Base-by-base conservation (phyloP, 2,888 invertebrate species). In the Caenorhabditis sp. region DNA sequence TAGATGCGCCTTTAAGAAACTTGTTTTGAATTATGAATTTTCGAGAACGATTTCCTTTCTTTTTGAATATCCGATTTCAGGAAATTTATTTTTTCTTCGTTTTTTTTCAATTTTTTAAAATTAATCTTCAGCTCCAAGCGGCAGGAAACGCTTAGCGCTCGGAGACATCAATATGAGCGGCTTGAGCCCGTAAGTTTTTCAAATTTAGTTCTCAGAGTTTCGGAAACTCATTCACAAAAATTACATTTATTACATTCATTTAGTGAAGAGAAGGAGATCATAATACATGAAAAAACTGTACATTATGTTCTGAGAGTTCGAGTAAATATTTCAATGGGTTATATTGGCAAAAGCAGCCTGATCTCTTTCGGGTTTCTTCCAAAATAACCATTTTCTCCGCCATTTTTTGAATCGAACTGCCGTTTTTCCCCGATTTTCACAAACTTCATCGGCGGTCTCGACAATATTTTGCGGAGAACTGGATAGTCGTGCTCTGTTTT, bases 391-490 rank as follows among this genome's bases (percentile, higher is more conserved):
- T 28, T 67, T 74, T 61, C 44, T 60, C 28, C 60, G 9, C 67
- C 67, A 76, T 40, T 47, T 76, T 20, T 20, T 58, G 40, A 74
- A 32, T 61, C 53, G 40, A 24, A 51, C 15, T 26, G 56, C 5
- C 72, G 56, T 44, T 67, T 76, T 67, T 2, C 22, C 37, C 76
- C 76, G 22, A 32, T 13, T 24, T 53, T 76, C 61, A 32, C 15
- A 0, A 2, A 9, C 11, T 15, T 64, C 51, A 51, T 9, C 22
- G 51, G 55, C 20, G 71, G 71, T 47, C n/a, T 72, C 67, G 72
- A 72, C 13, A 80, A 50, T 26, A 80, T 61, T 44, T 44, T 56
- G 67, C 67, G 79, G 79, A 80, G 79, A 80, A 72, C 67, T 67
- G 79, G 79, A 72, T 72, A 72, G 47, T 67, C 71, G 28, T 15